These are phyloP conservation scores for Ormyrus labotus DNA, from an alignment of 2,888 invertebrate species.

Conservation along the genomic window DNA sequence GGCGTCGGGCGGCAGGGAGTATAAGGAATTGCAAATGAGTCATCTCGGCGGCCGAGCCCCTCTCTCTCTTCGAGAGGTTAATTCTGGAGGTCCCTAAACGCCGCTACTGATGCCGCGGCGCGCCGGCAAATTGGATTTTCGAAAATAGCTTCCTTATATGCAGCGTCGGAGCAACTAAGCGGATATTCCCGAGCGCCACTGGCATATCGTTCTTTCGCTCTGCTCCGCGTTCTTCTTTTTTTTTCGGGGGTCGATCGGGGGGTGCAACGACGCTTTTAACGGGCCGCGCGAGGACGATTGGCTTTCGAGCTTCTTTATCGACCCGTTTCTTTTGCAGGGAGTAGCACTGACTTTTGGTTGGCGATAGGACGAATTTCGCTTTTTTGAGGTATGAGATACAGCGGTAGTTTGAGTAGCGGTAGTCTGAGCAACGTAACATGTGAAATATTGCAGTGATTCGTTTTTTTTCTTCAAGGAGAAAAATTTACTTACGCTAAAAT, in stretches of 20 bases:
- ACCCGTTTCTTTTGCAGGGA: neutral
- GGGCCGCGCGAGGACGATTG: neutral
- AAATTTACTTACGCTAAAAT: too few relatives aligned
- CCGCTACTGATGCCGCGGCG: slow-evolving; percentile 9
- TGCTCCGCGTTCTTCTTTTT: slow-evolving; percentile 18
- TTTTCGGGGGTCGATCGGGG: neutral
- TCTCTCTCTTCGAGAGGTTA: slow-evolving; percentile 1
- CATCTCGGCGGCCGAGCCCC: slow-evolving; percentile 10
- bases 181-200: slow-evolving; percentile 35
- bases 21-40: slow-evolving; percentile 53
- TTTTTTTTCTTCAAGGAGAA: too few relatives aligned
- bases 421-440: too few relatives aligned
- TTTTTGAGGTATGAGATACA: too few relatives aligned
- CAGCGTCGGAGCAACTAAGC: slow-evolving; percentile 11
- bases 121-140: slow-evolving; percentile 50
- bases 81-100: slow-evolving; percentile 9
- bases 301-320: slow-evolving; percentile 13
- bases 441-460: too few relatives aligned
- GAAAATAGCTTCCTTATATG: slow-evolving; percentile 31
- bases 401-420: too few relatives aligned
- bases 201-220: slow-evolving; percentile 16
- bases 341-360: neutral
- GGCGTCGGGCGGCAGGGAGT: slow-evolving; percentile 3
- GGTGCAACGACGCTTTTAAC: neutral
- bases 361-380: neutral